Evolutionary conservation across 2,888 invertebrate genomes (phyloP), one percentile per base, ranked within the genome.

Genomic region (Microplitis manilae): DNA sequence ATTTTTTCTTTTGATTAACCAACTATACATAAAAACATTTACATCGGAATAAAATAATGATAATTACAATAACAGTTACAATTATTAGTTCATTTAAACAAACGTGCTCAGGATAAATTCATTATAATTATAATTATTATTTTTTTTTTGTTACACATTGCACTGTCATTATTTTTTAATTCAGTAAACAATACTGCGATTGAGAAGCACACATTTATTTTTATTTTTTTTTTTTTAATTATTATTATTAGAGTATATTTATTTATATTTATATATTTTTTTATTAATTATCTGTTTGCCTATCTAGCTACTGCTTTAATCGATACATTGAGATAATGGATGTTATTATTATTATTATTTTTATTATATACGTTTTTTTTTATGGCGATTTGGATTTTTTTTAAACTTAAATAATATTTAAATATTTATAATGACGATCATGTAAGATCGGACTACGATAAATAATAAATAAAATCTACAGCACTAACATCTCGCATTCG

Each of bases 271-370:
- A 68, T 40, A 68, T 20, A 5, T 38, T 69, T 20, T n/a, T 69
- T 41, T 17, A 6, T 15, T 68, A 68, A 30, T 30, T 50, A 50
- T 50, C 50, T 50, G 50, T 2, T 50, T 13, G 50, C 50, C 50
- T 68, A 70, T 65, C 65, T 70, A 75, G 50, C 30, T 50, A 50
- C 50, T 50, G 50, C 30, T 30, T 30, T 50, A 50, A 9, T 50
- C 50, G 50, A 50, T 50, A 50, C 13, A 50, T 50, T 50, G 50
- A 50, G 50, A 50, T 50, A 50, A 50, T 50, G 50, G 50, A 68
- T 50, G 20, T 62, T 6, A 74, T 74, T 38, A 73, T 50, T 30
- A 30, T 73, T 76, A 68, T 71, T 67, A 68, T 64, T 71, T 68
- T 77, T 64, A 59, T 62, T 65, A 73, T 60, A 38, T 60, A 59